These are phyloP conservation scores for Nycteola revayana DNA, from an alignment of 2,888 invertebrate genomes.

Conservation along the genomic window DNA sequence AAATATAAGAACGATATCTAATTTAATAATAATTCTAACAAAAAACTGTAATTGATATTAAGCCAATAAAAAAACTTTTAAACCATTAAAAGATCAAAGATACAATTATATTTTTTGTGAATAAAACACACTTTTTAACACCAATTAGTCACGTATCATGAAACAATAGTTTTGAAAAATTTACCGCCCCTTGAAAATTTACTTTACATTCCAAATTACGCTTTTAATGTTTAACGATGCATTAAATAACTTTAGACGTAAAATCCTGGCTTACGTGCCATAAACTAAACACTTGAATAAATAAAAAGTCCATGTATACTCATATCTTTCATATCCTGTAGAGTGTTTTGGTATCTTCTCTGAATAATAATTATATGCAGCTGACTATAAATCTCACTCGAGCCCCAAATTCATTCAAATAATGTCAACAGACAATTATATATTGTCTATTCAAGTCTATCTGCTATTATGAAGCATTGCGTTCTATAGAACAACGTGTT, in stretches of 20 bases:
- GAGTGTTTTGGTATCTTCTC: slow-evolving; percentile 9
- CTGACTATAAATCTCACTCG: slow-evolving; percentile 56
- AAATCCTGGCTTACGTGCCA: slow-evolving; percentile 52
- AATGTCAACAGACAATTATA: slow-evolving; percentile 65
- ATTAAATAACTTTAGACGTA: slow-evolving; percentile 54
- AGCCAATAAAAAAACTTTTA: too few species aligned
- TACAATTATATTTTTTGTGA: too few species aligned
- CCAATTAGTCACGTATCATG: slow-evolving; percentile 5
- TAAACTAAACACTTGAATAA: slow-evolving; percentile 61
- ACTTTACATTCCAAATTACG: slow-evolving; percentile 40
- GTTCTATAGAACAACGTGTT: slow-evolving; percentile 45
- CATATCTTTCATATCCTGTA: slow-evolving; percentile 40
- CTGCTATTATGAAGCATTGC: slow-evolving; percentile 46
- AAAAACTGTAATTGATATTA: too few species aligned
- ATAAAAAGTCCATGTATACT: slow-evolving; percentile 39
- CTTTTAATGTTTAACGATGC: slow-evolving; percentile 54
- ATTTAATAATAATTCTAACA: too few species aligned
- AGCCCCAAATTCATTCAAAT: slow-evolving; percentile 59
- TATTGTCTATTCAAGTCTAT: slow-evolving; percentile 55
- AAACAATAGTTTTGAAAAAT: slow-evolving; percentile 13
- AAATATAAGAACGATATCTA: too few species aligned
- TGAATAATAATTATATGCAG: slow-evolving; percentile 36
- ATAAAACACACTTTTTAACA: neutral
- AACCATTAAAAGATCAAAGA: too few species aligned
- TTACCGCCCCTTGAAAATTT: slow-evolving; percentile 19